Conservation (phyloP, 2,113 vertebrate genomes). For the Chaetorhynchus papuensis region DNA sequence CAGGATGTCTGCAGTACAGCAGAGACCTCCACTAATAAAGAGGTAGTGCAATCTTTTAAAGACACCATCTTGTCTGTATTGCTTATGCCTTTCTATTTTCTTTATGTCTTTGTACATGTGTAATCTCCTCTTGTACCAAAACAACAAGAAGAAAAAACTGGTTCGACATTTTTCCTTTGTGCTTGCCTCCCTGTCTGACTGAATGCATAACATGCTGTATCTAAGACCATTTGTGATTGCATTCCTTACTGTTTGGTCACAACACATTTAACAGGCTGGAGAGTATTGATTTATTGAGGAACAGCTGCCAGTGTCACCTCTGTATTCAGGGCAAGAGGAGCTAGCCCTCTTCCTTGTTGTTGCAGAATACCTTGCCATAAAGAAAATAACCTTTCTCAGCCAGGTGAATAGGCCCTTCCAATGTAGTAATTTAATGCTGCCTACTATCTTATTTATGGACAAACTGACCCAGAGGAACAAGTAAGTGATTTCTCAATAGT, state of each 20-base stretch:
- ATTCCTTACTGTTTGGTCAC: background rate
- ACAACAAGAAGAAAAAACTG: background rate
- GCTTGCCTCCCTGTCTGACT: background rate
- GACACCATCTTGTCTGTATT: background rate
- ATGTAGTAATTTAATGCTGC: background rate
- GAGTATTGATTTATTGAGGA: background rate
- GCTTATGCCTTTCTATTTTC: background rate
- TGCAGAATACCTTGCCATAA: background rate
- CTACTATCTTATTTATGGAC: background rate
- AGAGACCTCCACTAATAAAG: slow-evolving; percentile 82
- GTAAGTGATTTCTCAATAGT: background rate
- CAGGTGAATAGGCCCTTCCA: background rate
- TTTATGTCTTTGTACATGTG: background rate
- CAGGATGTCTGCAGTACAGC: slow-evolving; percentile 76
- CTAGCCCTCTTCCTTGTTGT: background rate
- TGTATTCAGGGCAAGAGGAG: background rate
- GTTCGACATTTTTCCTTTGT: background rate
- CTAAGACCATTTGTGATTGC: background rate
- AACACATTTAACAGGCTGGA: background rate
- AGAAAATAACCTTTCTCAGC: background rate
- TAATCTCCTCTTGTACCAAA: background rate
- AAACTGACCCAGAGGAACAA: background rate
- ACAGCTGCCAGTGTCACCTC: background rate
- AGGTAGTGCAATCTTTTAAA: slow-evolving; percentile 72
- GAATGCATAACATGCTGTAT: background rate